Percentiles rank a stretch among this genome's conserved stretches.
These are phyloP conservation scores for Drosophila sturtevanti DNA, from an alignment of 1,140 invertebrate species.

Conservation along the genomic window DNA sequence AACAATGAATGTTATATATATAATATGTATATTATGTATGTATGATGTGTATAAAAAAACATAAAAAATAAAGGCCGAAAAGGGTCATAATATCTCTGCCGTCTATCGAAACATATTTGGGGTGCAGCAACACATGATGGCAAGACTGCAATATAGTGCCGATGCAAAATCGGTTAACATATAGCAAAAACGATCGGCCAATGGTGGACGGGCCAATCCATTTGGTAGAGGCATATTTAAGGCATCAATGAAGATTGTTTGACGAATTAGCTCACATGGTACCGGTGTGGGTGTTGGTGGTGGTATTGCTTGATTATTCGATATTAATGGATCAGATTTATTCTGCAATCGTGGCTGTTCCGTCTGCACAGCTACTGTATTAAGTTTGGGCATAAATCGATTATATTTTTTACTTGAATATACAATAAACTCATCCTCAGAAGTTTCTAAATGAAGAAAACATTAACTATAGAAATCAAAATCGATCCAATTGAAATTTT, in stretches of 20 bases:
- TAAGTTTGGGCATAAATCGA: not conserved
- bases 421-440: conserved; percentile 57
- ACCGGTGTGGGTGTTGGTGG: not conserved
- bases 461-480: no score
- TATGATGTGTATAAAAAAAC: not conserved
- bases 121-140: conserved; percentile 76
- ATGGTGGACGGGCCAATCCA: conserved; percentile 28
- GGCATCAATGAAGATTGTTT: conserved; percentile 59
- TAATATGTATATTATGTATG: no score
- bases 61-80: not conserved
- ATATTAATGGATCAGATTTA: no score
- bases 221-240: conserved; percentile 30
- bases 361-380: conserved; percentile 43
- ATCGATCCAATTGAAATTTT: no score
- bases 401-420: not conserved
- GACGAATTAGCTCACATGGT: conserved; percentile 55
- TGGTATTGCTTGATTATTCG: not conserved
- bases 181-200: conserved; percentile 69
- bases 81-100: not conserved
- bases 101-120: conserved; percentile 70
- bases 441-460: conserved; percentile 39
- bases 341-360: conserved; percentile 51
- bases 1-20: not conserved
- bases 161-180: conserved; percentile 71
- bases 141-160: conserved; percentile 68